Conservation (phyloP, 2,113 vertebrate genomes). For the Xerus inauris region DNA sequence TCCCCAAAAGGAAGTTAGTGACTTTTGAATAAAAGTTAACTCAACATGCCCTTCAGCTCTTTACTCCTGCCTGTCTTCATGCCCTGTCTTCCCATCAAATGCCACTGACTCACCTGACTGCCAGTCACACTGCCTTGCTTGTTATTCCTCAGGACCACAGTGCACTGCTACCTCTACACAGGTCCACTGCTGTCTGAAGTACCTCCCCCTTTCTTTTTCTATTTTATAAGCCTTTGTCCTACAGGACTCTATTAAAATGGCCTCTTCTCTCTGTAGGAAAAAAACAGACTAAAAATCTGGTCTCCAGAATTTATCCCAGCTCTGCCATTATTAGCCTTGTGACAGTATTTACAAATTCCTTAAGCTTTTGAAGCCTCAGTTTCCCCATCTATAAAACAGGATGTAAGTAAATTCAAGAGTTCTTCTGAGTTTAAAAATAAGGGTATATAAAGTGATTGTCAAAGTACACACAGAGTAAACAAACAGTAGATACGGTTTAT, state of each 20-base stretch:
- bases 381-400: neutral
- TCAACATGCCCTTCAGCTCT: neutral
- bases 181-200: neutral
- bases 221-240: neutral
- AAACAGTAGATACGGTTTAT: neutral
- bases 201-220: neutral
- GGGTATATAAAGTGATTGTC: neutral
- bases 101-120: neutral
- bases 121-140: neutral
- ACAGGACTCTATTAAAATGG: neutral
- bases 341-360: neutral
- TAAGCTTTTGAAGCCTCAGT: neutral
- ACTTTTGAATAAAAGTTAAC: neutral
- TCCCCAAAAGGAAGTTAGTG: neutral
- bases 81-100: neutral
- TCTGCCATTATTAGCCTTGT: neutral
- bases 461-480: neutral
- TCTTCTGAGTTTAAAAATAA: constrained; percentile 15
- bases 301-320: neutral
- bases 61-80: neutral
- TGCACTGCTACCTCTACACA: neutral
- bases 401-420: neutral
- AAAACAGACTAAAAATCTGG: neutral
- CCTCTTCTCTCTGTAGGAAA: neutral
- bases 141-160: neutral